phyloP scores from a whole-genome alignment of 2,113 vertebrate genomes.

The Ceyx melanurus region DNA sequence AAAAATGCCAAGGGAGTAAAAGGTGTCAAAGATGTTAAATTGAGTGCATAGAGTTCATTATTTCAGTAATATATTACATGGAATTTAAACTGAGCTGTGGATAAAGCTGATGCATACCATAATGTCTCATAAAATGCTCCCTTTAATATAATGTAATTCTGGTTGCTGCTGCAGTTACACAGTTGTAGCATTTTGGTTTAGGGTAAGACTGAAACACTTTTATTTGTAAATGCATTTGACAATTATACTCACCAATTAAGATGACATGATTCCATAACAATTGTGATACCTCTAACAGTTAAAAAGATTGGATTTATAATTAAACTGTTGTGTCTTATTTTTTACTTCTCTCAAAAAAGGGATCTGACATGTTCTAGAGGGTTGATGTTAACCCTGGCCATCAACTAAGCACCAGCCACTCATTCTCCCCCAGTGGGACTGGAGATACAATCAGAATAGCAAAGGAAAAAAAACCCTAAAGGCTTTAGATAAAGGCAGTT shows the following conservation, averaged over 20 bases:
- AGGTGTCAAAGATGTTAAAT: neutral
- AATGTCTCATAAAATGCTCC: neutral
- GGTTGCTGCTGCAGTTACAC: neutral
- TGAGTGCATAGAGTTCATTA: neutral
- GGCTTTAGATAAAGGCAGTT: neutral
- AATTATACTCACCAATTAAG: neutral
- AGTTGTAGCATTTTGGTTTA: neutral
- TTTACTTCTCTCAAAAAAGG: neutral
- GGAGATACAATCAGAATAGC: neutral
- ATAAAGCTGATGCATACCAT: neutral
- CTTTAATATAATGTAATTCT: neutral
- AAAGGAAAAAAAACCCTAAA: neutral
- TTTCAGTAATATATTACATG: neutral
- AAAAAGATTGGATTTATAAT: neutral
- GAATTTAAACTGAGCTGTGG: neutral
- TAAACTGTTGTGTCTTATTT: neutral
- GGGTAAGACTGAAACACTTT: neutral
- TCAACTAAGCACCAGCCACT: neutral
- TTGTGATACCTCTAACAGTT: neutral
- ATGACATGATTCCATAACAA: neutral
- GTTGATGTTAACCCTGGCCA: neutral
- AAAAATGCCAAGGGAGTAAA: conserved; percentile 8
- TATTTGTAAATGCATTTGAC: neutral
- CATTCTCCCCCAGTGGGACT: rapidly evolving
- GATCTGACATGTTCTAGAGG: neutral